A percentile compares a stretch with the other conserved stretches of the same genome.
These are phyloP conservation scores for Heteromormyrus szaboi DNA, from an alignment of 2,797 vertebrate species.

Conservation along the genomic window DNA sequence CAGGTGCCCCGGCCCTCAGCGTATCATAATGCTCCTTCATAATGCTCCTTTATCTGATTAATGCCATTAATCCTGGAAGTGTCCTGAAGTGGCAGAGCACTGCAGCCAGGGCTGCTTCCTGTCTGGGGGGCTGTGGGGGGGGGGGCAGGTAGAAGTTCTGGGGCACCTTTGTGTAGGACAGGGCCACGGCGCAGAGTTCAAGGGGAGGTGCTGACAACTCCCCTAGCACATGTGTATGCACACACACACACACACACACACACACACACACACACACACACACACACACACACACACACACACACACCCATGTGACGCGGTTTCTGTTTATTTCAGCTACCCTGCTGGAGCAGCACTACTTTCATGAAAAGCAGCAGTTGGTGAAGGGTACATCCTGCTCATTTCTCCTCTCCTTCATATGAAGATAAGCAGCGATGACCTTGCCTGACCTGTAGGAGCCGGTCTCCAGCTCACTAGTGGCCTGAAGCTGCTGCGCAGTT, in stretches of 20 bases:
- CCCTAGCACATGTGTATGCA: constrained; percentile 29
- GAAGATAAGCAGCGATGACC: neutral
- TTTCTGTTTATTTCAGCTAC: constrained; percentile 44
- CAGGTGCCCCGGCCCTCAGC: constrained; percentile 58
- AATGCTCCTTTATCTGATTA: constrained; percentile 79
- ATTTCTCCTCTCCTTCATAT: neutral
- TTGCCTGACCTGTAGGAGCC: neutral
- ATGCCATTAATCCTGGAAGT: constrained; percentile 81
- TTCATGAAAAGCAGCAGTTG: constrained; percentile 75
- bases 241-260: neutral
- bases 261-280: neutral
- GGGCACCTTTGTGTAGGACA: constrained; percentile 48
- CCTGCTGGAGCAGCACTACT: constrained; percentile 64
- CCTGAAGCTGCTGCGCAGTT: neutral
- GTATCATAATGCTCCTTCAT: constrained; percentile 71
- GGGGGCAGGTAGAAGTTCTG: constrained; percentile 1
- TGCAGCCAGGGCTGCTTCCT: constrained; percentile 65
- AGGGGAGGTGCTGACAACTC: constrained; percentile 50
- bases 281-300: neutral
- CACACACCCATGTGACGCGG: neutral
- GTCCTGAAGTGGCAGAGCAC: constrained; percentile 68
- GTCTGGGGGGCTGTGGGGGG: constrained; percentile 44
- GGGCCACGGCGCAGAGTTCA: constrained; percentile 29
- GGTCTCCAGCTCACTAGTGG: neutral
- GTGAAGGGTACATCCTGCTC: constrained; percentile 67